Evolutionary conservation across 2,113 vertebrate genomes (phyloP).

Genomic region (Rhabdomys dilectus): DNA sequence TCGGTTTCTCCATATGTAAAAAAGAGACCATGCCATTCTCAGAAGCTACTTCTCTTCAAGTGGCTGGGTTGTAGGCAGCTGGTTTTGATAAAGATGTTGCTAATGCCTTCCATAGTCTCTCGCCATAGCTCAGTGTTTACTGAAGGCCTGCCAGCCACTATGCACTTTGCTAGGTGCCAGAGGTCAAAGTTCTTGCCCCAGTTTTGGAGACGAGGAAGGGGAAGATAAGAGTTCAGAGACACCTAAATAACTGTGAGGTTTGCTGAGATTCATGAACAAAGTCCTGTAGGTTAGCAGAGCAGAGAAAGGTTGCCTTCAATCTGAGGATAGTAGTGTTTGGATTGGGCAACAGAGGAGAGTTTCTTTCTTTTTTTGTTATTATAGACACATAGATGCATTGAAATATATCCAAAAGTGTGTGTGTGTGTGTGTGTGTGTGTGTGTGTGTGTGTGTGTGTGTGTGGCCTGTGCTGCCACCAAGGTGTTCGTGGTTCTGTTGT

Average conservation of each 20-base stretch:
- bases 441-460: not conserved
- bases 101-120: not conserved
- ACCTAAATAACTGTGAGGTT: not conserved
- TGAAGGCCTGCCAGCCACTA: not conserved
- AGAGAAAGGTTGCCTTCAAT: not conserved
- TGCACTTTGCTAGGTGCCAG: not conserved
- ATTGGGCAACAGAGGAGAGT: not conserved
- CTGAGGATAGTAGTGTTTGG: not conserved
- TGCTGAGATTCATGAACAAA: not conserved
- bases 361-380: not conserved
- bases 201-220: not conserved
- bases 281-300: not conserved
- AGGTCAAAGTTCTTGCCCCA: not conserved
- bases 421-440: too few species aligned
- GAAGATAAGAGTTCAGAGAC: not conserved
- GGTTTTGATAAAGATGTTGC: not conserved
- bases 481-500: not conserved
- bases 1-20: not conserved
- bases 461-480: too few species aligned
- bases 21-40: not conserved
- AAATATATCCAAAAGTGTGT: not conserved
- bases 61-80: not conserved
- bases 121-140: not conserved
- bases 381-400: not conserved
- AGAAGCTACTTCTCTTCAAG: not conserved